Conservation (phyloP, 2,888 invertebrate species). For the Rhabditoides inermis region DNA sequence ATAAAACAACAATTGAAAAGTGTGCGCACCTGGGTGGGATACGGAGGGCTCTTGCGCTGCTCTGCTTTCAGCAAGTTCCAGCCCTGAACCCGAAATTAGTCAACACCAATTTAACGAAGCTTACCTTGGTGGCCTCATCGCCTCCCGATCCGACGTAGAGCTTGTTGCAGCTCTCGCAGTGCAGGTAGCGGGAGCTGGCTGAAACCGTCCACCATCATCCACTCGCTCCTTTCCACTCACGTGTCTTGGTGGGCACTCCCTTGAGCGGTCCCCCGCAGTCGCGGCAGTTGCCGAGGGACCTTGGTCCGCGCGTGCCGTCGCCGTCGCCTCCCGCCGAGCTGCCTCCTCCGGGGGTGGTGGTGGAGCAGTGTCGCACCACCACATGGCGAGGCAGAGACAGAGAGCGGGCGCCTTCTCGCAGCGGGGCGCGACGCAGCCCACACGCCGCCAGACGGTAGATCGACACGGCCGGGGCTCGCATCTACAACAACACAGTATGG, state of each 20-base stretch:
- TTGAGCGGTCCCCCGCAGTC: slow-evolving; percentile 42
- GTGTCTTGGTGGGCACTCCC: slow-evolving; percentile 33
- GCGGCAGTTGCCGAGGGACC: slow-evolving; percentile 33
- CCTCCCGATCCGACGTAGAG: slow-evolving; percentile 29
- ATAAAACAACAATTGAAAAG: too few species aligned
- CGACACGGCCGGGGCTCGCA: too few species aligned
- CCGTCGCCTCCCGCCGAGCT: slow-evolving; percentile 20
- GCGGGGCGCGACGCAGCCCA: too few species aligned
- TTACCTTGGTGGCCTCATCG: slow-evolving; percentile 17
- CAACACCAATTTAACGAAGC: neutral
- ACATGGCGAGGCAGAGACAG: too few species aligned
- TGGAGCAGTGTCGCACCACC: too few species aligned
- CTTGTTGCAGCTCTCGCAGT: slow-evolving; percentile 43
- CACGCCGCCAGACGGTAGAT: too few species aligned
- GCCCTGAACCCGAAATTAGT: neutral
- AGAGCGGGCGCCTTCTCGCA: too few species aligned
- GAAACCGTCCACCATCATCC: slow-evolving; percentile 10
- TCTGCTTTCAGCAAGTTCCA: slow-evolving; percentile 15
- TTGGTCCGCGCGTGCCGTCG: slow-evolving; percentile 21
- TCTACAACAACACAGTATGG: too few species aligned
- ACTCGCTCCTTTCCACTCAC: slow-evolving; percentile 17
- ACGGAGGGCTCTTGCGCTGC: slow-evolving; percentile 27
- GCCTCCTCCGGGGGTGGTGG: too few species aligned
- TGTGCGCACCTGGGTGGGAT: slow-evolving; percentile 23
- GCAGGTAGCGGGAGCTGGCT: slow-evolving; percentile 38